Evolutionary conservation across 2,888 invertebrate species (phyloP), one percentile per base, ranked within the genome.

Genomic region (Drosophila pegasa): DNA sequence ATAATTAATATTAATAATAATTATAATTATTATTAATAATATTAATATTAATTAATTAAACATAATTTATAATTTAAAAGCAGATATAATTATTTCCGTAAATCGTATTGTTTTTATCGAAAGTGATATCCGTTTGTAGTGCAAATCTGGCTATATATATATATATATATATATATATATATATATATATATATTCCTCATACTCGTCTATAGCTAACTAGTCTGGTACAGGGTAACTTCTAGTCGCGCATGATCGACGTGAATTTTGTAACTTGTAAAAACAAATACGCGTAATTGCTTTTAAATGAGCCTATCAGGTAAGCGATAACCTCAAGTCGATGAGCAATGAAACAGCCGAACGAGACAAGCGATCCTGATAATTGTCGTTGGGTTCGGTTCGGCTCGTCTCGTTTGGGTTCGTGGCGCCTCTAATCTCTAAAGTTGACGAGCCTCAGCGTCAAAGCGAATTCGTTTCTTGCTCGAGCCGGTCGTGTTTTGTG

Each of bases 381-480:
- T 2, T 25, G n/a, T 29, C 18, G n/a, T 41, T 54, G 14, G 40
- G 8, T 29, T 45, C 6, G 31, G 18, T 33, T 33, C 35, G n/a
- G 14, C 1, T 16, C 5, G 22, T n/a, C 25, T 45, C 43, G 25
- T 45, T 25, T 47, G 14, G 7, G 18, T 14, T 48, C 31, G 31
- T 9, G 18, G 14, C n/a, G 33, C 0, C n/a, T 66, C 55, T 65
- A 62, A 65, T 76, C 73, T 68, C 25, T n/a, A 10, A 29, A 61
- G 37, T 12, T 52, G 35, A 9, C 12, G 27, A 18, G 22, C 27
- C 54, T 54, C 60, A 58, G 22, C 41, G 61, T 71, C 82, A 87
- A 79, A 87, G 59, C 85, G 72, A 57, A 69, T 87, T 70, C 52
- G 87, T 55, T 67, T 47, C 50, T 84, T 60, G 66, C 10, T 40